Evolutionary conservation across 2,888 invertebrate species (phyloP).

Genomic region (Pyrrhia umbra): DNA sequence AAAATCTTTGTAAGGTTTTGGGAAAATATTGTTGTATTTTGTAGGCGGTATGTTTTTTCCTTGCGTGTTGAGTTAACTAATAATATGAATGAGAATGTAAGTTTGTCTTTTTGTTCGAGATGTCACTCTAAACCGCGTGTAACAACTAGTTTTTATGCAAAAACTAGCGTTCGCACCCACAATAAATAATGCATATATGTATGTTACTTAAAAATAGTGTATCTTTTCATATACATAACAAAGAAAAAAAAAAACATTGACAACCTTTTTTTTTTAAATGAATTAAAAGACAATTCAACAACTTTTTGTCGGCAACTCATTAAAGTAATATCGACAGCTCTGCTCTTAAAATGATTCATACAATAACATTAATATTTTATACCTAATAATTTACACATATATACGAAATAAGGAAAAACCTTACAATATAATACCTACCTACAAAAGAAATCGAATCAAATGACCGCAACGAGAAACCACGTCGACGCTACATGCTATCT

Average conservation of each 20-base stretch:
- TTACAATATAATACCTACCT: constrained; percentile 30
- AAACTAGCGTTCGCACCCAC: no score
- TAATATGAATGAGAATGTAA: no score
- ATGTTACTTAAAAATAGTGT: no score
- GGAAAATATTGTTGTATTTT: no score
- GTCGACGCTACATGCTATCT: constrained; percentile 38
- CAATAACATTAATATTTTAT: constrained; percentile 18
- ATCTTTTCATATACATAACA: no score
- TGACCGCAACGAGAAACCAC: constrained; percentile 40
- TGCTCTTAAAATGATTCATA: constrained; percentile 21
- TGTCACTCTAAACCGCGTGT: no score
- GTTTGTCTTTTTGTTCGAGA: no score
- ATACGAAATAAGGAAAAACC: constrained; percentile 49
- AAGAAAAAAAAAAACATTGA: not conserved
- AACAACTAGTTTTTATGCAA: no score
- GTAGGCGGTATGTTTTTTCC: no score
- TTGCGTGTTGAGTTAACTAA: no score
- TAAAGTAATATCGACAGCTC: constrained; percentile 36
- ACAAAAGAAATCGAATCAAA: constrained; percentile 38
- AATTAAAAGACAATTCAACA: constrained; percentile 14
- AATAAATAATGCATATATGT: no score
- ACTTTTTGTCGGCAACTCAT: constrained; percentile 26
- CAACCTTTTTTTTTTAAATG: not conserved
- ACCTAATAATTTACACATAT: constrained; percentile 23
- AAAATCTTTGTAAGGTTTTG: no score